Evolutionary conservation across 2,888 invertebrate genomes (phyloP).

Genomic region (Strigamia transsilvanica): DNA sequence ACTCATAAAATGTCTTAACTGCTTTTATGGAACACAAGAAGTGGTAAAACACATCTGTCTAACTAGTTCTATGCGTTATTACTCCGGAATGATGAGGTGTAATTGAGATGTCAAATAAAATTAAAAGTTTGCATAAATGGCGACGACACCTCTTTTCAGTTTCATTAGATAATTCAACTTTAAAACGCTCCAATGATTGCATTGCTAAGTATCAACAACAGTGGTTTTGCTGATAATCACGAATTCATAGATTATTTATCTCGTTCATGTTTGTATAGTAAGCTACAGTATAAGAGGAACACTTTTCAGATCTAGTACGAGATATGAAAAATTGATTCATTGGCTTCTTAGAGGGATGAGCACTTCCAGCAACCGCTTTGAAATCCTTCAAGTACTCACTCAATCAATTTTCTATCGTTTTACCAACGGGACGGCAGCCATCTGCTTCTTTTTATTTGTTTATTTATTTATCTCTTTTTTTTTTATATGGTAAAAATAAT

Average conservation of each 20-base stretch:
- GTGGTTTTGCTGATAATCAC: background rate
- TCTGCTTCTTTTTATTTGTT: background rate
- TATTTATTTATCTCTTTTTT: too few species aligned
- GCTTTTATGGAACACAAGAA: slow-evolving; percentile 48
- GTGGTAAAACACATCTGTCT: slow-evolving; percentile 48
- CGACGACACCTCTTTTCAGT: background rate
- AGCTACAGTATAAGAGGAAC: background rate
- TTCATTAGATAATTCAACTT: background rate
- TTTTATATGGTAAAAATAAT: too few species aligned
- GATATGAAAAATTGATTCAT: slow-evolving; percentile 45
- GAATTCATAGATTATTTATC: slow-evolving; percentile 36
- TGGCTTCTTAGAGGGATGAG: slow-evolving; percentile 42
- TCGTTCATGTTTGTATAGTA: slow-evolving; percentile 1
- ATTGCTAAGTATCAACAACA: background rate
- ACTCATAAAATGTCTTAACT: slow-evolving; percentile 41
- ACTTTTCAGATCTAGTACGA: slow-evolving; percentile 22
- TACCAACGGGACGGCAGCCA: background rate
- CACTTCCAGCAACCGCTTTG: background rate
- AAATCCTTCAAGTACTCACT: slow-evolving; percentile 36
- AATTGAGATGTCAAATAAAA: slow-evolving; percentile 49
- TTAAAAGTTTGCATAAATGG: slow-evolving; percentile 5
- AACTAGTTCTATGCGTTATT: slow-evolving; percentile 38
- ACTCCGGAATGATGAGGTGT: slow-evolving; percentile 27
- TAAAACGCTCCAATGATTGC: background rate
- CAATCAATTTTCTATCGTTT: slow-evolving; percentile 23